Conservation (phyloP, 2,113 vertebrate species). For the Grus americana region DNA sequence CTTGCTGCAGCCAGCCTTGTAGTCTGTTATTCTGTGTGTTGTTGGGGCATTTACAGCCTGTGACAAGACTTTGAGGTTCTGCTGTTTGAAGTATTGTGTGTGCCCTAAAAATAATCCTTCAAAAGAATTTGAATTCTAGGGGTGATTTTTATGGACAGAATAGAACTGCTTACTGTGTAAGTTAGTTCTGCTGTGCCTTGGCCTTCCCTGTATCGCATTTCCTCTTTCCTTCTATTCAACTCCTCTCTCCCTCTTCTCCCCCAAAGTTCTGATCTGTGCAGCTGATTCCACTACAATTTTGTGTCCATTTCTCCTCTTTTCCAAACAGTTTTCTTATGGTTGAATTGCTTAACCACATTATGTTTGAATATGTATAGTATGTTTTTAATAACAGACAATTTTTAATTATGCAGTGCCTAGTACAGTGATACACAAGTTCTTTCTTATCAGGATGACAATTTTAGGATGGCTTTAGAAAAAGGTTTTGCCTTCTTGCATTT, state of each 20-base stretch:
- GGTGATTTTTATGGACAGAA: background rate
- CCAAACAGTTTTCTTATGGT: background rate
- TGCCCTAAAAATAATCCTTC: background rate
- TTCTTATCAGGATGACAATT: background rate
- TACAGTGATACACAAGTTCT: background rate
- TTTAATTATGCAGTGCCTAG: background rate
- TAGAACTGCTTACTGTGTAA: background rate
- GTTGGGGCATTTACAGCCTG: background rate
- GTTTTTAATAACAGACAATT: background rate
- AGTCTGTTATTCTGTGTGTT: background rate
- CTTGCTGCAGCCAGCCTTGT: background rate
- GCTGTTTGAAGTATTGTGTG: background rate
- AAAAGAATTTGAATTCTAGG: background rate
- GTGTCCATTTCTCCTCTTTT: background rate
- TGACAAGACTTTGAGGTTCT: background rate
- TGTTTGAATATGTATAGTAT: background rate
- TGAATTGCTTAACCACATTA: background rate
- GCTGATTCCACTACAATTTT: background rate
- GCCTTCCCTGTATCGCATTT: background rate
- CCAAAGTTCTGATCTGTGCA: background rate
- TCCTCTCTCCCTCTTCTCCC: background rate
- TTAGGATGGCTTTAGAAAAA: background rate
- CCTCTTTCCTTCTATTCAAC: constrained; percentile 8
- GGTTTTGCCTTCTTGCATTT: background rate
- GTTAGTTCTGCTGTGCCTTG: background rate